Evolutionary conservation across 2,888 invertebrate species (phyloP), one percentile per base, ranked within the genome.

Genomic region (Epinotia bilunana): DNA sequence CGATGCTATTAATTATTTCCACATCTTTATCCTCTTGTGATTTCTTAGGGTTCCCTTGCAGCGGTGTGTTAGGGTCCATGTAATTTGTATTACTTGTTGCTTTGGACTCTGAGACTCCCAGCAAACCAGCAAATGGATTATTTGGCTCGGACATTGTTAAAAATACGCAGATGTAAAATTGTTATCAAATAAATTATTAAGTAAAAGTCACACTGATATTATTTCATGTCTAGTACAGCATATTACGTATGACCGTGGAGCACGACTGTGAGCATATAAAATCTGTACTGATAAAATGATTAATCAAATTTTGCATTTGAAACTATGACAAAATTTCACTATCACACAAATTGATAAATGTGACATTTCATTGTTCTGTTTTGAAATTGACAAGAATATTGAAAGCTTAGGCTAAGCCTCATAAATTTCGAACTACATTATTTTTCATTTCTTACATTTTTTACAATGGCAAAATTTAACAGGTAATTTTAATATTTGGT

Each of bases 1-100:
- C 94, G 68, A 97, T 88, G 78, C 87, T 88, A 81, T 95, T 95
- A 76, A 95, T 87, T 79, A 87, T 87, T 81, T 87, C 85, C 73
- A 83, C 78, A 78, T 90, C 87, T 79, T 89, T 86, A 69, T 83
- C 83, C 77, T 84, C 85, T 77, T 84, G 80, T 16, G 85, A 80
- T 72, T 85, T 83, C 77, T 87, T 88, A 9, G 85, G 80, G 72
- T 82, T 80, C 33, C 81, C 81, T 81, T 86, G 84, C 77, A 88
- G 70, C 16, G 83, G 67, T 53, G 81, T 71, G 76, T 79, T 85
- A 61, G 82, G 86, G n/a, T 87, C 86, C 78, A 79, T 83, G 55
- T 77, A 82, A 39, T 84, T 81, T 76, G 84, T 64, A 70, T 86
- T 86, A 78, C 84, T 82, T 16, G 83, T 74, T 49, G 84, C 70